Evolutionary conservation across 2,888 invertebrate species (phyloP).

Genomic region (Acanthosepion pharaonis): DNA sequence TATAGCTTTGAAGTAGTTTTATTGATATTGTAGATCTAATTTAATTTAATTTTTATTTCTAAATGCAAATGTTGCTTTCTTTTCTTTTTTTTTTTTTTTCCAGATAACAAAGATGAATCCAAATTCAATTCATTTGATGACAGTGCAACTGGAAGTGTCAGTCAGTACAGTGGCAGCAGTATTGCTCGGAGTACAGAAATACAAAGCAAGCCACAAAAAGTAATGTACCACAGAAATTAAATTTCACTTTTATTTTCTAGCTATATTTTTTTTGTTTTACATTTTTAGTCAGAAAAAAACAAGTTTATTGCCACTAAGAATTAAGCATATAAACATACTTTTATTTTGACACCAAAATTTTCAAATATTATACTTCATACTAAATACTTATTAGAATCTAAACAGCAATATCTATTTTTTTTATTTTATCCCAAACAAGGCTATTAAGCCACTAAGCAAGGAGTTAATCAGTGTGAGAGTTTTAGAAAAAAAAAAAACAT

Average conservation of each 20-base stretch:
- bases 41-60: neutral
- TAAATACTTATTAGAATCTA: too few relatives aligned
- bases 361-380: too few relatives aligned
- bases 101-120: constrained; percentile 35
- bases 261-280: neutral
- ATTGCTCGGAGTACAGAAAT: neutral
- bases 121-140: constrained; percentile 36
- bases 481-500: too few relatives aligned
- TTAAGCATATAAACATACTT: too few relatives aligned
- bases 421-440: too few relatives aligned
- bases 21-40: neutral
- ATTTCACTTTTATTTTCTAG: neutral
- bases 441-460: too few relatives aligned
- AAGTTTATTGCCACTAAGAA: too few relatives aligned
- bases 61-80: neutral
- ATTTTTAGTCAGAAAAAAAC: too few relatives aligned
- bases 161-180: constrained; percentile 20
- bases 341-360: too few relatives aligned
- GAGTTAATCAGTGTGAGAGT: too few relatives aligned
- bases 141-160: constrained; percentile 8
- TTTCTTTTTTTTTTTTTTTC: neutral
- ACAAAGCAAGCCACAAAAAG: neutral
- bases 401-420: too few relatives aligned
- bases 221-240: neutral
- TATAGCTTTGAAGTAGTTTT: neutral